These are phyloP conservation scores for Hydrolagus colliei DNA, from an alignment of 2,797 vertebrate species.

Conservation along the genomic window DNA sequence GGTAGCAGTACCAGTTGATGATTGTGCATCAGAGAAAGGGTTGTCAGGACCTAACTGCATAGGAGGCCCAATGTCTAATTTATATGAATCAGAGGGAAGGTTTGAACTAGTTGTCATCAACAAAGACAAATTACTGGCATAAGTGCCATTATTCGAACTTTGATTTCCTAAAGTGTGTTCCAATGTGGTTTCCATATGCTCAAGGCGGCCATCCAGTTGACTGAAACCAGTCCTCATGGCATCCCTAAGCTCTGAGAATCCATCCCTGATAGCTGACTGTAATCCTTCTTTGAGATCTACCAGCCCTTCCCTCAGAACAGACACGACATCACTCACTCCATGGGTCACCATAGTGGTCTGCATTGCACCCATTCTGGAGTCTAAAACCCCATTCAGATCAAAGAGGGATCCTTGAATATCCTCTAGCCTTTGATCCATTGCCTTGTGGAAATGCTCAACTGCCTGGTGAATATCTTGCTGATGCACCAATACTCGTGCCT, in stretches of 20 bases:
- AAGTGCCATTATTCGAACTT: neutral
- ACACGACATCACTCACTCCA: constrained; percentile 24
- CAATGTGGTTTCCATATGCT: constrained; percentile 24
- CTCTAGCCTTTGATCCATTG: constrained; percentile 24
- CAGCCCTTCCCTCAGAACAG: constrained; percentile 24
- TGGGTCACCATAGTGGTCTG: constrained; percentile 24
- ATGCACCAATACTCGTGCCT: constrained; percentile 23
- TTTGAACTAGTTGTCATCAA: constrained; percentile 9
- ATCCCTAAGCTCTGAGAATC: constrained; percentile 25
- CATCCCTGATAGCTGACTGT: constrained; percentile 25
- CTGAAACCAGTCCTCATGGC: constrained; percentile 27
- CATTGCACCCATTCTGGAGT: constrained; percentile 10
- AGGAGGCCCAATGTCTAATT: constrained; percentile 24
- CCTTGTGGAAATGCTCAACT: constrained; percentile 23
- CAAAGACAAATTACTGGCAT: constrained; percentile 25
- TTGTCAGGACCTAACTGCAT: constrained; percentile 12
- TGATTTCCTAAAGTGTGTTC: constrained; percentile 21
- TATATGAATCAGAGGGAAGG: constrained; percentile 23
- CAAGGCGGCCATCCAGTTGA: constrained; percentile 21
- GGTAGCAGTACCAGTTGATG: constrained; percentile 12
- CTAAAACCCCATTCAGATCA: constrained; percentile 16
- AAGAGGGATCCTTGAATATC: constrained; percentile 30
- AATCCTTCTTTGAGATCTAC: constrained; percentile 24
- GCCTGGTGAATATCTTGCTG: constrained; percentile 28
- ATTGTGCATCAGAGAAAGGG: constrained; percentile 10